Base-by-base conservation (phyloP, 1,140 invertebrate genomes). In the Zaprionus tsacasi region DNA sequence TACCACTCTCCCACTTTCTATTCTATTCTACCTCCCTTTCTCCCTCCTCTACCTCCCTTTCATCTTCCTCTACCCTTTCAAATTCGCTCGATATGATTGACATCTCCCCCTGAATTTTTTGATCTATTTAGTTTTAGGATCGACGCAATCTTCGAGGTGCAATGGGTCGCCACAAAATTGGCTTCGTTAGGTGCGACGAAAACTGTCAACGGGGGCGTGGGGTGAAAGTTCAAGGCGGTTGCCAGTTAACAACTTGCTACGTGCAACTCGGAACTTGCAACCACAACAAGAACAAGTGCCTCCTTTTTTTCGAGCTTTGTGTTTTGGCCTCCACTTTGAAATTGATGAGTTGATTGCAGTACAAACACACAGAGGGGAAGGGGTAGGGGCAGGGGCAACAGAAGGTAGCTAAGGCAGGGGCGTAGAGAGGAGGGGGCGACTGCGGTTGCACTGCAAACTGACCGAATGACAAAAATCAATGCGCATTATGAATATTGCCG, bases 381-480 rank as follows among this genome's bases (percentile, higher is more conserved):
- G 0, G 10, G n/a, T n/a, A n/a, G n/a, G n/a, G n/a, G n/a, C n/a
- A n/a, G n/a, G n/a, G n/a, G n/a, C n/a, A n/a, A n/a, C n/a, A 6
- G 35, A 8, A 45, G 27, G 36, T 27, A 45, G 33, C 33, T 15
- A 33, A 35, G 25, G 50, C 17, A 8, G 12, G 11, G 13, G 25
- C 13, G 13, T n/a, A n/a, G 40, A 10, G 6, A 33, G 50, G 12
- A 11, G 54, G 15, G 15, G 38, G 30, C 48, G 12, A 25, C 43
- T 10, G 30, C 30, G 25, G 50, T 56, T 40, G 52, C 63, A 55
- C 36, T 52, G 21, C 40, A 43, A 40, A 43, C 54, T n/a, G 52
- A 45, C 64, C 64, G 25, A 57, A 45, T 54, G 57, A 61, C 55
- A 36, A 68, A 69, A 61, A 54, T 52, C 67, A 60, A 70, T 70